Conservation (phyloP, 2,888 invertebrate genomes). For the Dichetophora obliterata region DNA sequence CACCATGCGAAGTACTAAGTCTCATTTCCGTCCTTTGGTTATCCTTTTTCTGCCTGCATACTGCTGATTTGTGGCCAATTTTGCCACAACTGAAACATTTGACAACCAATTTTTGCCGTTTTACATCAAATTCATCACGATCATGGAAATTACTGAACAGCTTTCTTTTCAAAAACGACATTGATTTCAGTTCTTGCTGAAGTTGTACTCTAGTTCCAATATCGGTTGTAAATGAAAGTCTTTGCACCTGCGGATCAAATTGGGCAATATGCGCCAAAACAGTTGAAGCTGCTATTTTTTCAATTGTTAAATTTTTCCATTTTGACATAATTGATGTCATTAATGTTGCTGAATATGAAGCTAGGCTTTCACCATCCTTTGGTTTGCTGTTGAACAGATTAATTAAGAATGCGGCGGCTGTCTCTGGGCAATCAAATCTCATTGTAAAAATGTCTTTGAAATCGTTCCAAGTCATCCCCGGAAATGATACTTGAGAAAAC, state of each 20-base stretch:
- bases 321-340: too few relatives aligned
- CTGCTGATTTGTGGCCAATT: background rate
- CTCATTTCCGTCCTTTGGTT: too few relatives aligned
- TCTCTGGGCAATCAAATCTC: too few relatives aligned
- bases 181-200: background rate
- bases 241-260: background rate
- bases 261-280: too few relatives aligned
- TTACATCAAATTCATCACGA: background rate
- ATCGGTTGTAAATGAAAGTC: background rate
- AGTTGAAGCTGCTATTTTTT: conserved; percentile 1
- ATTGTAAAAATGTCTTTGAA: too few relatives aligned
- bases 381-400: background rate
- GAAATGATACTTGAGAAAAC: too few relatives aligned
- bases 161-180: conserved; percentile 6
- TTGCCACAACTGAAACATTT: background rate
- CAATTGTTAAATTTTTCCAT: background rate
- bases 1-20: too few relatives aligned
- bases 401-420: too few relatives aligned
- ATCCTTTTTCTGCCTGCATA: background rate
- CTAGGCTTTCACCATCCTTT: background rate
- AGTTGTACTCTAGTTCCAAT: conserved; percentile 1
- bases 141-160: conserved; percentile 16
- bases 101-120: background rate
- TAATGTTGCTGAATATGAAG: background rate
- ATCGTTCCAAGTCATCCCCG: too few relatives aligned